phyloP scores from a whole-genome alignment of 2,113 vertebrate species.

The Siniperca chuatsi region DNA sequence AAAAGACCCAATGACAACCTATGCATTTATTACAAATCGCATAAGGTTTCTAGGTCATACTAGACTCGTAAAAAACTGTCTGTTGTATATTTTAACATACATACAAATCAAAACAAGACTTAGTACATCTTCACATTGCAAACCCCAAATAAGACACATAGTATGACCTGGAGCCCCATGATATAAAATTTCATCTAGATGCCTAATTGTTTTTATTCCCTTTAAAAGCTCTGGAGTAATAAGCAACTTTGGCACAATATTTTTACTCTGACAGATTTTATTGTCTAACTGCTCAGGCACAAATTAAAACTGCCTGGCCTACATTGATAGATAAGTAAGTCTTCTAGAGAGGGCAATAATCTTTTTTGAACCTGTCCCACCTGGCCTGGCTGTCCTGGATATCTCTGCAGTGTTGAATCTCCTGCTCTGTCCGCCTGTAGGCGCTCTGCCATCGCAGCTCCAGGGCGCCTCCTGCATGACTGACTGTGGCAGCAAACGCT shows the following conservation, averaged over 20 bases:
- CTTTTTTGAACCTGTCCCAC: constrained; percentile 69
- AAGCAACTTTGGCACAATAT: not conserved
- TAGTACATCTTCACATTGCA: not conserved
- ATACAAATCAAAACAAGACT: not conserved
- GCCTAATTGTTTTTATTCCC: not conserved
- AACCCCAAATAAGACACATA: not conserved
- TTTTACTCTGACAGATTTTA: not conserved
- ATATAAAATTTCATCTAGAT: not conserved
- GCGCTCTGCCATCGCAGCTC: constrained; percentile 89
- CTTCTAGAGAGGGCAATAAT: not conserved
- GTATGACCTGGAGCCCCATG: not conserved
- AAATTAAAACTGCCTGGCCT: constrained; percentile 15
- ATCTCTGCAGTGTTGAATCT: constrained; percentile 83
- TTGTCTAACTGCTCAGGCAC: not conserved
- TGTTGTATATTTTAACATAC: not conserved
- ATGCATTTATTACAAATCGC: not conserved
- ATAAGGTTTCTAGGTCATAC: not conserved
- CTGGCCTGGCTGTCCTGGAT: constrained; percentile 85
- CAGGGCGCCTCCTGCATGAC: constrained; percentile 81
- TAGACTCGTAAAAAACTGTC: not conserved
- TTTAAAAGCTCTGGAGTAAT: not conserved
- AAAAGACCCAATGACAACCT: not conserved
- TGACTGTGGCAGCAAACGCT: constrained; percentile 77
- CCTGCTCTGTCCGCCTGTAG: constrained; percentile 83
- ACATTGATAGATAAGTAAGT: not conserved